Evolutionary conservation across 2,888 invertebrate species (phyloP).

Genomic region (Spisula subtruncata): DNA sequence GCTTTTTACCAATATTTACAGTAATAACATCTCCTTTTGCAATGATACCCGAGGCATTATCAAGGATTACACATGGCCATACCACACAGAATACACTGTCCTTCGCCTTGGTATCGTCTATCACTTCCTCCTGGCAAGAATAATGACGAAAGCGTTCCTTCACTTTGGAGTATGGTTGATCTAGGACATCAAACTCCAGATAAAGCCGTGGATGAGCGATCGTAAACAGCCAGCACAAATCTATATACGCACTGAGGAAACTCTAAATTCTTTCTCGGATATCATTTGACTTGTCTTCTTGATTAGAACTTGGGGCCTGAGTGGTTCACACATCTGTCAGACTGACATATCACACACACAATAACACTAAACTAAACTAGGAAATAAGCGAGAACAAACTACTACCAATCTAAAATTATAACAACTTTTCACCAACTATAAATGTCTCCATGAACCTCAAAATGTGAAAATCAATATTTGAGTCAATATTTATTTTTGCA

Average conservation of each 20-base stretch:
- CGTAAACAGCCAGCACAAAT: slow-evolving; percentile 41
- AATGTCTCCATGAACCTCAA: too few species aligned
- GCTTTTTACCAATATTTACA: slow-evolving; percentile 11
- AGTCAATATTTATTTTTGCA: too few species aligned
- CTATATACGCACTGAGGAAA: slow-evolving; percentile 10
- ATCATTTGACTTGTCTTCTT: neutral
- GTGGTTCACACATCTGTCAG: too few species aligned
- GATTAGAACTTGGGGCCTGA: too few species aligned
- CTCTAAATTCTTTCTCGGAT: neutral
- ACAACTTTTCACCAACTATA: too few species aligned
- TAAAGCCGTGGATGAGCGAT: slow-evolving; percentile 9
- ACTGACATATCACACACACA: too few species aligned
- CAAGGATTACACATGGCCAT: slow-evolving; percentile 34
- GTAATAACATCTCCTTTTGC: slow-evolving; percentile 38
- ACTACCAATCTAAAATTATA: too few species aligned
- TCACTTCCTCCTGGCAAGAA: slow-evolving; percentile 26
- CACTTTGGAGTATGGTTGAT: neutral
- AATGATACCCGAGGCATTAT: slow-evolving; percentile 16
- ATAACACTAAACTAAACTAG: too few species aligned
- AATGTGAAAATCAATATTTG: too few species aligned
- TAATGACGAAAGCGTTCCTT: slow-evolving; percentile 35
- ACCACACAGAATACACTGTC: slow-evolving; percentile 28
- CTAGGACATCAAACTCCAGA: slow-evolving; percentile 35
- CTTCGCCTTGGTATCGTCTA: neutral
- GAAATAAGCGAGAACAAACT: too few species aligned